A percentile compares a stretch with the other conserved stretches of the same genome.
Conservation (phyloP, 2,113 vertebrate genomes). For the Myrmecobius fasciatus region DNA sequence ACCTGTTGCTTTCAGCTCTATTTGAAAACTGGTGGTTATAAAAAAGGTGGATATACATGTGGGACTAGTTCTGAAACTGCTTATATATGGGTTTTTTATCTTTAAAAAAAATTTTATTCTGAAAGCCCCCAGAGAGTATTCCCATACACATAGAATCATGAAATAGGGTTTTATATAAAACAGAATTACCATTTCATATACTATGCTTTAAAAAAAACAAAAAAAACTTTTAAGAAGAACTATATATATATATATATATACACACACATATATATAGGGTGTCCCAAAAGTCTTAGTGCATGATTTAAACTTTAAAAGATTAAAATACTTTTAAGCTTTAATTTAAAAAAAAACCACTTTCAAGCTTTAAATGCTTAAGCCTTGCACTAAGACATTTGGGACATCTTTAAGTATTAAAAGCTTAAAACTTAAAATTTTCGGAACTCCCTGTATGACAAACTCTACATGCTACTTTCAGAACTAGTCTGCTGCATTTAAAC, state of each 20-base stretch:
- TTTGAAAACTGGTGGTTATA: not conserved
- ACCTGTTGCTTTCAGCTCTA: not conserved
- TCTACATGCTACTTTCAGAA: not conserved
- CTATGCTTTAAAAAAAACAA: not conserved
- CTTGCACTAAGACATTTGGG: not conserved
- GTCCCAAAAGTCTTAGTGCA: not conserved
- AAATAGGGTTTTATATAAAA: not conserved
- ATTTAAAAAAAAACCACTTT: no score
- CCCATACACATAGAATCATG: not conserved
- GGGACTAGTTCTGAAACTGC: not conserved
- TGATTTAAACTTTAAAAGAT: not conserved
- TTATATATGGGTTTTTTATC: not conserved
- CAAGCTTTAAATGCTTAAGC: no score
- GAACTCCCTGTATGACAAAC: no score
- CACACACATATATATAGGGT: not conserved
- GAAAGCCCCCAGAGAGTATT: not conserved
- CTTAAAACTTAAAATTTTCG: no score
- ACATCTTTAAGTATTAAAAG: not conserved
- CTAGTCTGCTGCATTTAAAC: not conserved
- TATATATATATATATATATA: no score
- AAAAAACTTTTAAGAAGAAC: no score
- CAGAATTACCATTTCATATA: not conserved
- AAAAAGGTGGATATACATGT: not conserved
- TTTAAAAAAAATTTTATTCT: slow-evolving; percentile 46
- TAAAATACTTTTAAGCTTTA: no score